These are phyloP conservation scores for Gallinago undulata DNA, from an alignment of 2,113 vertebrate genomes.

Conservation along the genomic window DNA sequence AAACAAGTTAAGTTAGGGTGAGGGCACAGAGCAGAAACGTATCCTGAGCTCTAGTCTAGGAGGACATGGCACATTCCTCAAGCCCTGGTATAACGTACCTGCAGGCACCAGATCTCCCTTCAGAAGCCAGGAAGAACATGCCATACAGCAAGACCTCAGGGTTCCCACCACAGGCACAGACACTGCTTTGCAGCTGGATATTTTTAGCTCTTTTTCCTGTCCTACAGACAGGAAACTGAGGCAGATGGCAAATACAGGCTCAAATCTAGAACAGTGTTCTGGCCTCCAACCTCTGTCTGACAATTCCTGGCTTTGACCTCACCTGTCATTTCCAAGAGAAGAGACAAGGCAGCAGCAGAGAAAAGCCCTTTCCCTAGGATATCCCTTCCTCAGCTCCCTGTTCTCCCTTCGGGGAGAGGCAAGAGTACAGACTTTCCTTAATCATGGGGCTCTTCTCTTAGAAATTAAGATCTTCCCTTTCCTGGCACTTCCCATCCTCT, in stretches of 20 bases:
- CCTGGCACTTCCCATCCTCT: conserved; percentile 35
- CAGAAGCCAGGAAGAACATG: background rate
- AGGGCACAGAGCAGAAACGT: background rate
- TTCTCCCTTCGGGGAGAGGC: background rate
- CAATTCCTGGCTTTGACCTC: background rate
- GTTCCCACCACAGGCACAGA: background rate
- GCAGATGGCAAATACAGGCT: conserved; percentile 8
- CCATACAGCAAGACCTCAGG: background rate
- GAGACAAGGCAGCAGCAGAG: background rate
- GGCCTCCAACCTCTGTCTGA: background rate
- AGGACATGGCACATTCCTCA: background rate
- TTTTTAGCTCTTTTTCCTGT: background rate
- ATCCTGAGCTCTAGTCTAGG: background rate
- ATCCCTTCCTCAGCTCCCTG: background rate
- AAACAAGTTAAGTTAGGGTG: background rate
- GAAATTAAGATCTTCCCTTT: conserved; percentile 49
- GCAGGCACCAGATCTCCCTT: background rate
- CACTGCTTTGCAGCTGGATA: background rate
- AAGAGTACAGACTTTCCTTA: background rate
- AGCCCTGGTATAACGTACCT: background rate
- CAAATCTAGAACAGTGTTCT: background rate
- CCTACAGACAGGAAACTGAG: conserved; percentile 29
- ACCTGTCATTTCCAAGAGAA: background rate
- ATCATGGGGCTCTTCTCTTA: background rate
- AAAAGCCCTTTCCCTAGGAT: conserved; percentile 10